Base-by-base conservation (phyloP, 2,797 vertebrate genomes). In the Myotis vivesi region DNA sequence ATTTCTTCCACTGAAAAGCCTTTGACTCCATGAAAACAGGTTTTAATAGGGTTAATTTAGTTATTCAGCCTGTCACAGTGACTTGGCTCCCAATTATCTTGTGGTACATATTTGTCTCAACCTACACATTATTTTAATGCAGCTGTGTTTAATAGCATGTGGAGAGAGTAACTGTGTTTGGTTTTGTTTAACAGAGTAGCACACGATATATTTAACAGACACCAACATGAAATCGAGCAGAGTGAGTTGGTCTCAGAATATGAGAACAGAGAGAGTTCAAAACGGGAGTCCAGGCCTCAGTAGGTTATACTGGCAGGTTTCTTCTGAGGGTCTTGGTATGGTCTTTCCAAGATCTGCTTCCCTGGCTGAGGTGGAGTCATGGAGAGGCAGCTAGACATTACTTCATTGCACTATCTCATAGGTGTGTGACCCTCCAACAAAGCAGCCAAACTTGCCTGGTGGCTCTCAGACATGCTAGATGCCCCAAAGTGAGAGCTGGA, bases 31-130 rank as follows among this genome's bases (percentile, higher is more conserved):
- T 49, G 82, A 81, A 97, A 96, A 92, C 73, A 89, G 44, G 79
- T 91, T 95, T 95, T 69, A 89, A 85, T 95, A 91, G 93, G 93
- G 88, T 96, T 95, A 97, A 96, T 96, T 95, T 87, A 93, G 94
- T 93, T 96, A 73, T 77, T 91, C 82, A 87, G 59, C 49, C 30
- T 94, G 82, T 94, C 90, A 83, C 90, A 83, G 82, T 73, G 75
- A 87, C 82, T 96, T 96, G 87, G 79, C 75, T 96, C 87, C 83
- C 91, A 94, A 44, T 96, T 97, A 90, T 79, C 90, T 95, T 88
- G 81, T 20, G n/a, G 69, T 72, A 66, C 2, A 0, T 95, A 41
- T 92, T 93, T 94, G 79, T 95, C 51, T 96, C 93, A 92, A 69
- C 92, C 77, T 97, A 91, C 85, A 93, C 91, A 80, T 87, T 94